phyloP scores from a whole-genome alignment of 2,113 vertebrate genomes.

The Solea solea region DNA sequence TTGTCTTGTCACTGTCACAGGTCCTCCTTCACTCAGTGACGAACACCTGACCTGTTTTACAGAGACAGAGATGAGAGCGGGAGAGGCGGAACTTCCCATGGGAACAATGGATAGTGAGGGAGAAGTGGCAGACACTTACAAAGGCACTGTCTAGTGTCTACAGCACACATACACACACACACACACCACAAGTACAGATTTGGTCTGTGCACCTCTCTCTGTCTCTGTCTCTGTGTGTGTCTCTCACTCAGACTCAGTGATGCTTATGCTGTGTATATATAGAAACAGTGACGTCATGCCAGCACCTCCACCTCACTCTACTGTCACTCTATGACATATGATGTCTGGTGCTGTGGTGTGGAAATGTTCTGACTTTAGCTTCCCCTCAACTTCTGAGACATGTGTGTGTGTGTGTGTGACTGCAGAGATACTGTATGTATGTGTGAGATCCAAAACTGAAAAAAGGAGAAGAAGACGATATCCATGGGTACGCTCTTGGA shows the following conservation, averaged over 20 bases:
- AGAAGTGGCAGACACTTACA: constrained; percentile 69
- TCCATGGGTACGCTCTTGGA: neutral
- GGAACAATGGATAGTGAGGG: constrained; percentile 32
- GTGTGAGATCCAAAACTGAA: neutral
- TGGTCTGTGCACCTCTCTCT: no score
- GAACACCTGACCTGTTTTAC: constrained; percentile 58
- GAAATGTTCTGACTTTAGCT: neutral
- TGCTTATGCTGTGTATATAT: no score
- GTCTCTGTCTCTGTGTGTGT: no score
- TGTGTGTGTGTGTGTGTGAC: neutral
- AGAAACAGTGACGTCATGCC: no score
- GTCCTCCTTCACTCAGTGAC: neutral
- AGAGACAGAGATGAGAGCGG: constrained; percentile 10
- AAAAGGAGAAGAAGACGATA: neutral
- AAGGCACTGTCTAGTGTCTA: constrained; percentile 79
- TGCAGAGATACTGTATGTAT: neutral
- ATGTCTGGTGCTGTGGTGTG: neutral
- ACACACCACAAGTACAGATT: constrained; percentile 9
- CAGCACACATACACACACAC: constrained; percentile 21
- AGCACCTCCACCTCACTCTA: no score
- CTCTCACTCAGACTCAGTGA: no score
- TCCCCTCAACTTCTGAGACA: neutral
- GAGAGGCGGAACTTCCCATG: constrained; percentile 8
- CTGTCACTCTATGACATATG: neutral
- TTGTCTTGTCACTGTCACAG: no score